phyloP scores from a whole-genome alignment of 2,113 vertebrate species.

The Acanthochromis polyacanthus region DNA sequence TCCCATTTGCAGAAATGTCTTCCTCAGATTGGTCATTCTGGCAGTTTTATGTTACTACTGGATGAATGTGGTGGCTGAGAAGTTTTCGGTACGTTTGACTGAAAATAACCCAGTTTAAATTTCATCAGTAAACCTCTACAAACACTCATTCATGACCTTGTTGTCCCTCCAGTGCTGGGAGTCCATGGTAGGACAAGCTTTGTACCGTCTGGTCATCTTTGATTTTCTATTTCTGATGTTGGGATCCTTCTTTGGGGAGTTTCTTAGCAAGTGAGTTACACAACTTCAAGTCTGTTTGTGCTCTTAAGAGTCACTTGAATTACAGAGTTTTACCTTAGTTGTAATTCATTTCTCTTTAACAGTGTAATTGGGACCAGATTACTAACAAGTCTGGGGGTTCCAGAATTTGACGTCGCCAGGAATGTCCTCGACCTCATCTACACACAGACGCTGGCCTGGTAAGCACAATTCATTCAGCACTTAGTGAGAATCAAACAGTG shows the following conservation, averaged over 20 bases:
- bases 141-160: not conserved
- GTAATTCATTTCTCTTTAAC: constrained; percentile 34
- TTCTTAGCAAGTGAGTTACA: constrained; percentile 90
- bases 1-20: constrained; percentile 85
- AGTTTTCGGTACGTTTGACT: constrained; percentile 59
- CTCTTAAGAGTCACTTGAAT: not conserved
- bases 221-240: constrained; percentile 94
- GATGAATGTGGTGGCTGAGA: constrained; percentile 84
- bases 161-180: constrained; percentile 93
- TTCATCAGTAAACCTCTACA: not conserved
- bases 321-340: not conserved
- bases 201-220: constrained; percentile 92
- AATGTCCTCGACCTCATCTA: constrained; percentile 96
- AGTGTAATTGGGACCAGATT: constrained; percentile 90
- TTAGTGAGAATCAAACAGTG: not conserved
- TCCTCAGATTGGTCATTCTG: constrained; percentile 92
- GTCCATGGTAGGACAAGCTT: constrained; percentile 91
- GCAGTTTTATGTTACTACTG: constrained; percentile 96
- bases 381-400: constrained; percentile 81
- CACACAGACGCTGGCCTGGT: constrained; percentile 95
- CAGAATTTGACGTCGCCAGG: constrained; percentile 94
- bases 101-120: not conserved
- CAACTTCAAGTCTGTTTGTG: not conserved
- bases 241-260: constrained; percentile 94
- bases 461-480: constrained; percentile 8